A percentile compares a stretch with the other conserved stretches of the same genome.
Evolutionary conservation across 2,888 invertebrate species (phyloP).

Genomic region (Perithous albicinctus): DNA sequence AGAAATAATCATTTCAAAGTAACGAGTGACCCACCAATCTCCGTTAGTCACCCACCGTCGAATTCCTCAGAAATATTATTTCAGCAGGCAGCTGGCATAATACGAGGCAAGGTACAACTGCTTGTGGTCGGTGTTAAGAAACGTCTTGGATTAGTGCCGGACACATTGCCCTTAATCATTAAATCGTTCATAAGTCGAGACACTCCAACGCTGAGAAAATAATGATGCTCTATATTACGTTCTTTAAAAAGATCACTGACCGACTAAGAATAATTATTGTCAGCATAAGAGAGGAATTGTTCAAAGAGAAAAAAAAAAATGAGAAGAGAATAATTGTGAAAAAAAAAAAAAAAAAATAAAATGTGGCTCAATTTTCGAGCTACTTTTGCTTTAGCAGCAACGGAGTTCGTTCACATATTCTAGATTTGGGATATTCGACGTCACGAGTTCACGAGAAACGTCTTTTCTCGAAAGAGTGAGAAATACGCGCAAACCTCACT

Average conservation of each 20-base stretch:
- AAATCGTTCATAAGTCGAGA: slow-evolving; percentile 13
- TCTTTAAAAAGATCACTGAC: background rate
- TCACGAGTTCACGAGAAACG: slow-evolving; percentile 67
- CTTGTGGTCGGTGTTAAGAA: background rate
- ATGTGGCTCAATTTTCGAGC: background rate
- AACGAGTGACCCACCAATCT: background rate
- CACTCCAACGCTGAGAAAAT: background rate
- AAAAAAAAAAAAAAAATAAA: background rate
- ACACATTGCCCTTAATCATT: slow-evolving; percentile 1
- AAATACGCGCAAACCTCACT: background rate
- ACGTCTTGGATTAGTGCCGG: slow-evolving; percentile 37
- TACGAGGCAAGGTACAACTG: background rate
- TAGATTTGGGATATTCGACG: slow-evolving; percentile 75
- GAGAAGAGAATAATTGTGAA: background rate
- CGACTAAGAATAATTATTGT: background rate
- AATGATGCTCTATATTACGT: background rate
- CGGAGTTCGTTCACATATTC: slow-evolving; percentile 78
- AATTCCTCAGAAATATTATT: slow-evolving; percentile 12
- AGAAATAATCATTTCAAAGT: background rate
- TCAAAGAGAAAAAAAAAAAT: background rate
- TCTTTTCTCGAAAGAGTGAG: slow-evolving; percentile 38
- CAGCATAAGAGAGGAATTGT: background rate
- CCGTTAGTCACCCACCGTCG: background rate
- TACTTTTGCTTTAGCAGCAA: slow-evolving; percentile 1
- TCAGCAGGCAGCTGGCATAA: background rate